Percentiles rank a stretch among this genome's conserved stretches.
Evolutionary conservation across 2,888 invertebrate genomes (phyloP).

Genomic region (Eulithis prunata): DNA sequence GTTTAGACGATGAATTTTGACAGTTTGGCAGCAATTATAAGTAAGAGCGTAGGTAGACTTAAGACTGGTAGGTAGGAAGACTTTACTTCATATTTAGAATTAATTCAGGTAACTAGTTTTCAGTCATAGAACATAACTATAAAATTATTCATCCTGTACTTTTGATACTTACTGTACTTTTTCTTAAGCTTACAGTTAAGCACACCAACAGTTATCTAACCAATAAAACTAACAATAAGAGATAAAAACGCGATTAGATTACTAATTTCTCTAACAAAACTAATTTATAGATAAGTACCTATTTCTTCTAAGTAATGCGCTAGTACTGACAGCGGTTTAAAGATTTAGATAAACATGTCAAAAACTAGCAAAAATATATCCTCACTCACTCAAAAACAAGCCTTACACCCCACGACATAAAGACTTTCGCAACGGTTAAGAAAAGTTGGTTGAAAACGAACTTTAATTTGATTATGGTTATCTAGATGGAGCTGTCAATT

Average conservation of each 20-base stretch:
- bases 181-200: not conserved
- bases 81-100: too few species aligned
- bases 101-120: too few species aligned
- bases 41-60: too few species aligned
- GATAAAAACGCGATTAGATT: constrained; percentile 40
- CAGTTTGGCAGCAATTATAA: too few species aligned
- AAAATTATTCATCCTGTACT: too few species aligned
- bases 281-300: constrained; percentile 57
- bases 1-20: too few species aligned
- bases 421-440: constrained; percentile 16
- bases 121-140: too few species aligned
- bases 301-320: constrained; percentile 55
- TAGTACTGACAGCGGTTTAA: constrained; percentile 61
- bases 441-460: constrained; percentile 34
- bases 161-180: too few species aligned
- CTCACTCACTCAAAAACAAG: constrained; percentile 10
- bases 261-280: constrained; percentile 51
- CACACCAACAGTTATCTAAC: not conserved
- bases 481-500: constrained; percentile 79
- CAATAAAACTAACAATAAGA: constrained; percentile 21
- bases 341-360: constrained; percentile 52
- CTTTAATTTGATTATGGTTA: constrained; percentile 76
- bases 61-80: too few species aligned
- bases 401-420: constrained; percentile 4
- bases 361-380: constrained; percentile 35